A percentile compares a stretch with the other conserved stretches of the same genome.
Conservation (phyloP, 2,113 vertebrate species). For the Pungitius pungitius region DNA sequence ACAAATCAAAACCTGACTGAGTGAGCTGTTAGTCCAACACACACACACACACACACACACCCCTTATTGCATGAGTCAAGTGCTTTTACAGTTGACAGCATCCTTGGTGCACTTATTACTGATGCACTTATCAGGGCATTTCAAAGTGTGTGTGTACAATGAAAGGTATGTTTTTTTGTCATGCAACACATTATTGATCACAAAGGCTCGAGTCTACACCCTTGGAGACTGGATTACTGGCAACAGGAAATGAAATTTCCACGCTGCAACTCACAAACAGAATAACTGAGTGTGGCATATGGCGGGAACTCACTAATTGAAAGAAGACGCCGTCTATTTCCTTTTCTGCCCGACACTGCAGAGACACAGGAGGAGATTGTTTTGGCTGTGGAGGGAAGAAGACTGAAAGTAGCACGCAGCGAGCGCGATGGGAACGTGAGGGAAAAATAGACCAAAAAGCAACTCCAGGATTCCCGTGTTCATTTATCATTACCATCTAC, state of each 20-base stretch:
- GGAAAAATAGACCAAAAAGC: constrained; percentile 48
- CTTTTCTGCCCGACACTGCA: constrained; percentile 21
- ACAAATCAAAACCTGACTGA: neutral
- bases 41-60: neutral
- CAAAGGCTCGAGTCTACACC: constrained; percentile 1
- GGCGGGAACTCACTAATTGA: constrained; percentile 55
- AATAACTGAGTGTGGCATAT: constrained; percentile 54
- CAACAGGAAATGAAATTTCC: constrained; percentile 52
- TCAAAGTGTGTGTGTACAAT: constrained; percentile 1
- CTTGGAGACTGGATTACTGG: constrained; percentile 16
- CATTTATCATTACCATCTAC: constrained; percentile 20
- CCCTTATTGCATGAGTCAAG: neutral
- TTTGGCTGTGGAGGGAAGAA: constrained; percentile 39
- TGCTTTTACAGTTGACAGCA: constrained; percentile 12
- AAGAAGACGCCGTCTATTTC: constrained; percentile 28
- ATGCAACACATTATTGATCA: constrained; percentile 8
- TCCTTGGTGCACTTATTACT: neutral
- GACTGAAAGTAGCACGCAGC: constrained; percentile 45
- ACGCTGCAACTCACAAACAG: constrained; percentile 48
- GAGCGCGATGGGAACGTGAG: constrained; percentile 29
- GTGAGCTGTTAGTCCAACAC: neutral
- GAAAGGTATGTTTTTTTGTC: neutral
- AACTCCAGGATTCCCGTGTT: constrained; percentile 49
- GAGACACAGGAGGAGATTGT: constrained; percentile 48
- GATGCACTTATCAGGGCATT: neutral